Evolutionary conservation across 2,113 vertebrate species (phyloP), one percentile per base, ranked within the genome.

Genomic region (Chascanopsetta lugubris): DNA sequence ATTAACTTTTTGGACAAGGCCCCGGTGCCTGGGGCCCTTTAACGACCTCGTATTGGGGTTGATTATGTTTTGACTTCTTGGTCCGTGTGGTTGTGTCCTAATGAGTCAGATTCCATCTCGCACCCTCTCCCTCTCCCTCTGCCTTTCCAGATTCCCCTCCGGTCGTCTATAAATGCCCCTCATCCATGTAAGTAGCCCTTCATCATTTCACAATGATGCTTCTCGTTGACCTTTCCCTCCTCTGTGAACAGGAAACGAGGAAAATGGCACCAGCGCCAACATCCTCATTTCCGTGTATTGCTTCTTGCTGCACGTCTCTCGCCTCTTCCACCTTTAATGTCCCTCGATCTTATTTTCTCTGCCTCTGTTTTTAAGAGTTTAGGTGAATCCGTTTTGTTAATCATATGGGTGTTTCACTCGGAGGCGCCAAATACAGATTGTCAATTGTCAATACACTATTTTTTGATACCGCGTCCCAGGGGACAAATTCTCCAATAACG

Each of bases 121-220:
- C 45, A n/a, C n/a, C n/a, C n/a, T n/a, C n/a, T n/a, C 20, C 21
- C 20, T 9, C 21, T 13, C 21, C 45, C 56, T 34, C 72, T n/a
- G n/a, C n/a, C 77, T 59, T 85, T 88, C 72, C 88, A 94, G 93
- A 91, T 53, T 62, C 74, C 66, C 69, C 81, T 47, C 69, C 84
- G 61, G 78, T 83, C 74, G 84, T 90, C 73, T 87, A 85, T 83
- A 89, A 89, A 76, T 71, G 73, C 68, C 59, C 88, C 47, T 66
- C 83, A 69, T 83, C 85, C 57, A 78, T 87, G 93, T 94, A 88
- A 93, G 93, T 88, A 78, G 62, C 50, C 77, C 53, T 70, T 57
- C 20, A 49, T 63, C 68, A 77, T 78, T 56, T 72, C 69, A 72
- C 79, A 62, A 55, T 61, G 68, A 63, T 46, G 18, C 64, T 48